phyloP scores from a whole-genome alignment of 2,113 vertebrate genomes.

The Lepus timidus region DNA sequence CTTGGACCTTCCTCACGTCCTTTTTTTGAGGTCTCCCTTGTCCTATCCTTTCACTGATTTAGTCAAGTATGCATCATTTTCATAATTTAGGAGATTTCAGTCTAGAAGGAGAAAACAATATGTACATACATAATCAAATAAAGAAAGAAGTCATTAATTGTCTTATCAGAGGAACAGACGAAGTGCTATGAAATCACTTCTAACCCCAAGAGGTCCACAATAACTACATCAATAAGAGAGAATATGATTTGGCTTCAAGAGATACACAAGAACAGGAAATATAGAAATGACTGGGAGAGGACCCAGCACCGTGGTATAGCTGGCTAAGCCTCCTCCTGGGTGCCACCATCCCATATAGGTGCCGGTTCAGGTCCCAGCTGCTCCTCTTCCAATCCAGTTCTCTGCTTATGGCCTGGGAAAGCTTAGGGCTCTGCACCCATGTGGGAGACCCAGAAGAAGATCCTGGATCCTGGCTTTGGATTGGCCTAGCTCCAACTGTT shows the following conservation, averaged over 20 bases:
- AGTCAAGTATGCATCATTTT: background rate
- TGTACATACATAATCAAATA: slow-evolving; percentile 46
- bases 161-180: slow-evolving; percentile 60
- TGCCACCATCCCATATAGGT: too few species aligned
- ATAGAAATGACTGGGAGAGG: background rate
- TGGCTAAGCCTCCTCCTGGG: too few species aligned
- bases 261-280: background rate
- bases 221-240: background rate
- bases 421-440: too few species aligned
- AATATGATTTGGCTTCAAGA: background rate
- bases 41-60: background rate
- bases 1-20: background rate
- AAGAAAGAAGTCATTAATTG: slow-evolving; percentile 70
- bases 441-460: too few species aligned
- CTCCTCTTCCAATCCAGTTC: too few species aligned
- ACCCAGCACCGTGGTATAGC: too few species aligned
- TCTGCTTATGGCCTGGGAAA: too few species aligned
- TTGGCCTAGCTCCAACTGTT: too few species aligned
- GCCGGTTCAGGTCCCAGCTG: too few species aligned
- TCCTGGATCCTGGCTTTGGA: too few species aligned
- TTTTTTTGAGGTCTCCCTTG: slow-evolving; percentile 1
- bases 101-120: slow-evolving; percentile 40
- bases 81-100: slow-evolving; percentile 22
- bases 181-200: slow-evolving; percentile 1
- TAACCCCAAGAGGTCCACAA: slow-evolving; percentile 31